These are phyloP conservation scores for Osmerus eperlanus DNA, from an alignment of 2,113 vertebrate species.

Conservation along the genomic window DNA sequence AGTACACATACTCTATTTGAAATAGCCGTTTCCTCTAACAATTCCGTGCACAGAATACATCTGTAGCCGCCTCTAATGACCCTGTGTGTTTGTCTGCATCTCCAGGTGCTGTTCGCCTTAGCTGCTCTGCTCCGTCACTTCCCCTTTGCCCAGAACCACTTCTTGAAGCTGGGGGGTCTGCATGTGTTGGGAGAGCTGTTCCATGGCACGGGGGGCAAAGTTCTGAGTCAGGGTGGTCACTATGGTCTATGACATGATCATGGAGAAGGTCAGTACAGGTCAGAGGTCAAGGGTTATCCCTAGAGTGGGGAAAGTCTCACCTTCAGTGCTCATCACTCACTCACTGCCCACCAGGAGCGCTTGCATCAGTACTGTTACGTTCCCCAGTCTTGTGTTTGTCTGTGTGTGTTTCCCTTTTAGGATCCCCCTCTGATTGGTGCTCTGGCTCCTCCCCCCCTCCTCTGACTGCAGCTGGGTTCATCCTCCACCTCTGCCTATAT, in stretches of 20 bases:
- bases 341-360: slow-evolving; percentile 64
- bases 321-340: neutral
- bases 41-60: neutral
- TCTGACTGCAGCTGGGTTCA: too few relatives aligned
- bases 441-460: too few relatives aligned
- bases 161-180: slow-evolving; percentile 86
- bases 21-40: neutral
- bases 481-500: too few relatives aligned
- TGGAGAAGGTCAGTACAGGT: slow-evolving; percentile 80
- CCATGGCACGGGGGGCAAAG: slow-evolving; percentile 65
- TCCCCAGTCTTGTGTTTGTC: too few relatives aligned
- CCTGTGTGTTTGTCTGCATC: neutral
- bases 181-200: slow-evolving; percentile 84
- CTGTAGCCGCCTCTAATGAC: neutral
- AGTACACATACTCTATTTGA: neutral
- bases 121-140: slow-evolving; percentile 87
- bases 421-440: too few relatives aligned
- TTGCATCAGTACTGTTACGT: slow-evolving; percentile 83
- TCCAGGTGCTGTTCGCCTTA: slow-evolving; percentile 86
- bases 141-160: slow-evolving; percentile 86
- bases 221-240: slow-evolving; percentile 62
- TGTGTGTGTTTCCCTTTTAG: too few relatives aligned
- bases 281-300: too few relatives aligned
- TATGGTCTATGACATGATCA: slow-evolving; percentile 85
- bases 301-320: neutral